These are phyloP conservation scores for Hemaris fuciformis DNA, from an alignment of 2,888 invertebrate species.

Conservation along the genomic window DNA sequence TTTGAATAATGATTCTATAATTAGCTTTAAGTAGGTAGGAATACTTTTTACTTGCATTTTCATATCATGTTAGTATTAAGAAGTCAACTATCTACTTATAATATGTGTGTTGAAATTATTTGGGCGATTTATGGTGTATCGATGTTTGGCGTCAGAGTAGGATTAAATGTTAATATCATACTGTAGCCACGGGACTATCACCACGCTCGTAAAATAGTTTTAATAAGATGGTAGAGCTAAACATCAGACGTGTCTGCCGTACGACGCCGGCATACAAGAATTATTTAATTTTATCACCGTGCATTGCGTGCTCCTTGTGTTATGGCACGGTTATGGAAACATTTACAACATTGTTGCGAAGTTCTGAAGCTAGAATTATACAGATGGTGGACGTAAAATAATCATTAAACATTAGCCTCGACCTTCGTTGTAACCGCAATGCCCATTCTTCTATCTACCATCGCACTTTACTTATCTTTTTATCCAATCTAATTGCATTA, in stretches of 20 bases:
- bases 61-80: too few species aligned
- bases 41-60: too few species aligned
- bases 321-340: background rate
- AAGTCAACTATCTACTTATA: too few species aligned
- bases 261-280: background rate
- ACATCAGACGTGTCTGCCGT: background rate
- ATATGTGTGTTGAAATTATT: background rate
- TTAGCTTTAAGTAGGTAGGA: too few species aligned
- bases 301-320: background rate
- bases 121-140: background rate
- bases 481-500: constrained; percentile 50
- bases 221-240: background rate
- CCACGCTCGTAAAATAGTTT: background rate
- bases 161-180: background rate
- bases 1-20: too few species aligned
- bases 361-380: background rate
- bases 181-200: background rate
- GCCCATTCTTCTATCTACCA: constrained; percentile 33
- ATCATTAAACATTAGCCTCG: background rate
- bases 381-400: background rate
- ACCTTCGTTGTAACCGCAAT: background rate
- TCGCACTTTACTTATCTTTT: constrained; percentile 48
- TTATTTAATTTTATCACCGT: background rate
- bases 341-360: background rate
- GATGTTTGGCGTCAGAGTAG: background rate